Conservation (phyloP, 2,888 invertebrate genomes). For the Scaeva pyrastri region DNA sequence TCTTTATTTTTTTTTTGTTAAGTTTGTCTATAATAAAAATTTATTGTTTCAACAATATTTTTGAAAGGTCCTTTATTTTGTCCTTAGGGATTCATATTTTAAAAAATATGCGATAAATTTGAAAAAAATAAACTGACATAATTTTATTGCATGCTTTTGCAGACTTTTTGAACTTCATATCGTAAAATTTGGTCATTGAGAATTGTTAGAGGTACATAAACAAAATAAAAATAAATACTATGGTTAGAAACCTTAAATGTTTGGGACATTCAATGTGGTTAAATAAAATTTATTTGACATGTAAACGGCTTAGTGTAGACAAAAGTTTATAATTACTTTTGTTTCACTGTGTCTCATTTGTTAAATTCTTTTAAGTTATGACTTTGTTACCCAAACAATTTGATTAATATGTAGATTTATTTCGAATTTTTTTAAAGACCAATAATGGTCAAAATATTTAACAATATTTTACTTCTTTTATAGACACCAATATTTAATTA, state of each 20-base stretch:
- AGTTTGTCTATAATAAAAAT: constrained; percentile 10
- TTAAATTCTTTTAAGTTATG: too few species aligned
- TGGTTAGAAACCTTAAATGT: background rate
- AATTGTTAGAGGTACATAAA: background rate
- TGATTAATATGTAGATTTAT: too few species aligned
- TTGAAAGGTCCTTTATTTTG: background rate
- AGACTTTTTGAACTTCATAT: background rate
- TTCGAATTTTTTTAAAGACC: too few species aligned
- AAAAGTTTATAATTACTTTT: too few species aligned
- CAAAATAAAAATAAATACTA: background rate
- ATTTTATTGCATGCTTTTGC: background rate
- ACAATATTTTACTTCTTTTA: too few species aligned
- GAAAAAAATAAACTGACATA: background rate
- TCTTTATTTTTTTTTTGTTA: background rate
- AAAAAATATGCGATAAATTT: background rate
- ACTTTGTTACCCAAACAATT: too few species aligned
- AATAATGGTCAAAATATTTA: too few species aligned
- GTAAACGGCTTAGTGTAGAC: too few species aligned
- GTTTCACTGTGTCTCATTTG: too few species aligned
- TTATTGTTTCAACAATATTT: background rate
- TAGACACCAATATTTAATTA: too few species aligned
- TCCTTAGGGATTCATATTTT: background rate
- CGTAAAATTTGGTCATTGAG: background rate
- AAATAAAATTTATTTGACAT: too few species aligned
- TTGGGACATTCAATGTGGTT: too few species aligned